Evolutionary conservation across 2,797 vertebrate species (phyloP), one percentile per base, ranked within the genome.

Genomic region (Enteromius fasciolatus): DNA sequence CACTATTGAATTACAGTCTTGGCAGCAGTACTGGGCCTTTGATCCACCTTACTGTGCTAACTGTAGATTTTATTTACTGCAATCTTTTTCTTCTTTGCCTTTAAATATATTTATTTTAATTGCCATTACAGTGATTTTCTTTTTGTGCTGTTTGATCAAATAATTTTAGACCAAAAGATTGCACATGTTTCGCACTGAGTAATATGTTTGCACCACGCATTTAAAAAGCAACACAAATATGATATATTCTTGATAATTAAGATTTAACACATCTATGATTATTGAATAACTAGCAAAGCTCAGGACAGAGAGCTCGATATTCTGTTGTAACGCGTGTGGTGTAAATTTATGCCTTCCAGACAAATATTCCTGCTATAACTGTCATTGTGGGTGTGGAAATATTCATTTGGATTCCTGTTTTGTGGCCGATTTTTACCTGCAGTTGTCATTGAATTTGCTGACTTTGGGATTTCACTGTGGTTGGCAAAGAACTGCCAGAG

Each of bases 361-460:
- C 59, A 66, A 81, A 81, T n/a, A 36, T 15, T 73, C 31, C 14
- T 81, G 68, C 10, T 63, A 50, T 73, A 44, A 52, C 15, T 63
- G n/a, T 18, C 31, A 14, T 39, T 75, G 46, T 66, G 59, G n/a
- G n/a, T 81, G 44, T 75, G 70, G 41, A 81, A 61, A 44, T 69
- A 54, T 80, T 46, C 69, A 59, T 48, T 73, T 63, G 41, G 25
- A 48, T 63, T 72, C 39, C 52, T 9, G 0, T 36, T 33, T 69
- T 48, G 36, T 57, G 46, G 28, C 46, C 20, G 48, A 64, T 50
- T 84, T 44, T 76, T 78, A 83, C 78, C 41, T 85, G 36, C 15
- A 69, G 25, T 78, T 78, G 23, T 36, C 23, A 1, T 39, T 57
- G 23, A 73, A 52, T 72, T 75, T 66, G 41, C 72, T 33, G 67